A percentile compares a stretch with the other conserved stretches of the same genome.
phyloP scores from a whole-genome alignment of 2,888 invertebrate genomes.

The Parochlus steinenii region DNA sequence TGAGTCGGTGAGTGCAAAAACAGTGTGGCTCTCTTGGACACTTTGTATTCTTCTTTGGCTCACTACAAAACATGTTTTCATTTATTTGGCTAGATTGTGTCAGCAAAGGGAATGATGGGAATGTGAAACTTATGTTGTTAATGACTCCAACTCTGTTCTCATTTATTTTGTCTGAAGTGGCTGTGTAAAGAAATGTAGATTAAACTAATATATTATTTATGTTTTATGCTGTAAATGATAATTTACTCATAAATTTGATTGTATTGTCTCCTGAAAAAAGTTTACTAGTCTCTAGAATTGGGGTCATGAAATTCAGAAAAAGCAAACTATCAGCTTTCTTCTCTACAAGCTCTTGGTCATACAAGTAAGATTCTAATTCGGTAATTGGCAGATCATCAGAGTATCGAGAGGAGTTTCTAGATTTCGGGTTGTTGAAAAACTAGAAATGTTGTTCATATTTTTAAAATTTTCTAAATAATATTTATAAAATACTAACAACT shows the following conservation, averaged over 20 bases:
- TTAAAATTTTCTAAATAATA: too few relatives aligned
- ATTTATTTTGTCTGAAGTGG: slow-evolving; percentile 17
- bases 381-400: slow-evolving; percentile 5
- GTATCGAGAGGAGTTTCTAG: too few relatives aligned
- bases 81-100: slow-evolving; percentile 37
- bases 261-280: too few relatives aligned
- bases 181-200: too few relatives aligned
- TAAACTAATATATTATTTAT: too few relatives aligned
- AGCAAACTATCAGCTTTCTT: background rate
- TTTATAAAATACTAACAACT: too few relatives aligned
- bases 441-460: too few relatives aligned
- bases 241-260: too few relatives aligned
- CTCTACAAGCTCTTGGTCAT: background rate
- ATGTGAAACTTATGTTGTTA: slow-evolving; percentile 58
- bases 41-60: slow-evolving; percentile 16
- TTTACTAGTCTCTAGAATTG: too few relatives aligned
- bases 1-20: slow-evolving; percentile 19
- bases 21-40: slow-evolving; percentile 15
- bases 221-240: too few relatives aligned
- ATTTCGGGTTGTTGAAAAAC: background rate
- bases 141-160: slow-evolving; percentile 31
- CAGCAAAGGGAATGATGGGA: slow-evolving; percentile 60
- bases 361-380: background rate
- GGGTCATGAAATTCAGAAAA: too few relatives aligned
- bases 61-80: slow-evolving; percentile 22